A percentile compares a stretch with the other conserved stretches of the same genome.
These are phyloP conservation scores for Myoxocephalus aenaeus DNA, from an alignment of 2,797 vertebrate species.

Conservation along the genomic window DNA sequence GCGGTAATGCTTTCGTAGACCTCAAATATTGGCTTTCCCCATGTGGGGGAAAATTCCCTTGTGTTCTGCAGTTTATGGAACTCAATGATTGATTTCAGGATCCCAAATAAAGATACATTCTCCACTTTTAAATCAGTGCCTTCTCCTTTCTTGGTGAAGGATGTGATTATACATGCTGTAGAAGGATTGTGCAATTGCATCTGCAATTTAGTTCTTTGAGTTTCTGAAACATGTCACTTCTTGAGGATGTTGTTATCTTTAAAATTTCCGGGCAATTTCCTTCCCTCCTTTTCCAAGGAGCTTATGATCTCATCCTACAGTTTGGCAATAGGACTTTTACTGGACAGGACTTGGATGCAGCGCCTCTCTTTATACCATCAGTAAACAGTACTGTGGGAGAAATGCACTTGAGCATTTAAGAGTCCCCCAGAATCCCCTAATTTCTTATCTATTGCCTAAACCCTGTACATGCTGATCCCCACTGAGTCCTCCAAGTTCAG, in stretches of 20 bases:
- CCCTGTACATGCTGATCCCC: not conserved
- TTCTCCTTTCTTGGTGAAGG: not conserved
- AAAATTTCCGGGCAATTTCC: not conserved
- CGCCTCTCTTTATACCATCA: not conserved
- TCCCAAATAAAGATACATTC: not conserved
- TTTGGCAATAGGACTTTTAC: constrained; percentile 6
- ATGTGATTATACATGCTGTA: not conserved
- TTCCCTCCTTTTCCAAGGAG: not conserved
- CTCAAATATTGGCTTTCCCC: not conserved
- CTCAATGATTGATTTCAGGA: not conserved
- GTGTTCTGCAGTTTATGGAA: not conserved
- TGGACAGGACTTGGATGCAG: not conserved
- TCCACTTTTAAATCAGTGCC: not conserved
- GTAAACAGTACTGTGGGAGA: not conserved
- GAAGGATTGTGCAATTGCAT: not conserved
- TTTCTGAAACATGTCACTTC: constrained; percentile 49
- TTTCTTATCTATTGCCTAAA: not conserved
- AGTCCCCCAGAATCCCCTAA: not conserved
- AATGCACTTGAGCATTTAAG: not conserved
- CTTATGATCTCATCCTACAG: constrained; percentile 1
- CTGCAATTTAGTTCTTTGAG: not conserved
- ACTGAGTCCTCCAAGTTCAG: not conserved
- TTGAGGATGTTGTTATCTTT: constrained; percentile 23
- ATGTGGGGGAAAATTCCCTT: not conserved
- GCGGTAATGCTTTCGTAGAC: not conserved